phyloP scores from a whole-genome alignment of 2,797 vertebrate genomes.

The Taenioides sp. region DNA sequence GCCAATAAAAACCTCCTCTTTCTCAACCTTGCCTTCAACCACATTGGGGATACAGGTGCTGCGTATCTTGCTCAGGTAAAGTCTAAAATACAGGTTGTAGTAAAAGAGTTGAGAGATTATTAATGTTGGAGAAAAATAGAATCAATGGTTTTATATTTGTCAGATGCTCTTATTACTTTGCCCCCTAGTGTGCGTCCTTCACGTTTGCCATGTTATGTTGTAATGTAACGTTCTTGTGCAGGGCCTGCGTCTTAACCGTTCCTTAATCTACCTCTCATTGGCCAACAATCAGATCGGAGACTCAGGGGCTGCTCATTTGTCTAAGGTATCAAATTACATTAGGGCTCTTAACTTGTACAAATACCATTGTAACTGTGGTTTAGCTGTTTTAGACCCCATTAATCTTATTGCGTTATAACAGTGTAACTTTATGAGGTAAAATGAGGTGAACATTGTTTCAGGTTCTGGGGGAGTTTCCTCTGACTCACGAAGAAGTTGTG shows the following conservation, averaged over 20 bases:
- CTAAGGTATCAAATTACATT: constrained; percentile 51
- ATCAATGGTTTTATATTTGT: neutral
- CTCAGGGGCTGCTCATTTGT: constrained; percentile 78
- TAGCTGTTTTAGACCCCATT: constrained; percentile 42
- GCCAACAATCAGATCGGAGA: constrained; percentile 84
- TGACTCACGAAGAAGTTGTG: constrained; percentile 84
- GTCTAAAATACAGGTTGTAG: neutral
- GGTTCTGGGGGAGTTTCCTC: constrained; percentile 80
- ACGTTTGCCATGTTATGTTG: neutral
- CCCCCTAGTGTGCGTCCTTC: neutral
- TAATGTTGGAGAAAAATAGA: neutral
- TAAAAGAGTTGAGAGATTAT: too few relatives aligned
- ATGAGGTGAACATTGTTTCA: constrained; percentile 42
- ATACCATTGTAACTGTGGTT: constrained; percentile 33
- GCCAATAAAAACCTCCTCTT: constrained; percentile 78
- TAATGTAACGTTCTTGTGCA: constrained; percentile 30
- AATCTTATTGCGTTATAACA: constrained; percentile 17
- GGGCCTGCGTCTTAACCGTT: constrained; percentile 86
- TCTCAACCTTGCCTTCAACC: constrained; percentile 87
- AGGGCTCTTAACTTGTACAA: constrained; percentile 22
- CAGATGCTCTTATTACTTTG: neutral
- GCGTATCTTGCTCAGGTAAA: constrained; percentile 80
- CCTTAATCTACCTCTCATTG: constrained; percentile 83
- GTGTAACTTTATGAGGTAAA: constrained; percentile 24
- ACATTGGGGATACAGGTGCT: constrained; percentile 83